Percentiles rank a stretch among this genome's conserved stretches.
phyloP scores from a whole-genome alignment of 2,113 vertebrate genomes.

The Phrynocephalus versicolor region DNA sequence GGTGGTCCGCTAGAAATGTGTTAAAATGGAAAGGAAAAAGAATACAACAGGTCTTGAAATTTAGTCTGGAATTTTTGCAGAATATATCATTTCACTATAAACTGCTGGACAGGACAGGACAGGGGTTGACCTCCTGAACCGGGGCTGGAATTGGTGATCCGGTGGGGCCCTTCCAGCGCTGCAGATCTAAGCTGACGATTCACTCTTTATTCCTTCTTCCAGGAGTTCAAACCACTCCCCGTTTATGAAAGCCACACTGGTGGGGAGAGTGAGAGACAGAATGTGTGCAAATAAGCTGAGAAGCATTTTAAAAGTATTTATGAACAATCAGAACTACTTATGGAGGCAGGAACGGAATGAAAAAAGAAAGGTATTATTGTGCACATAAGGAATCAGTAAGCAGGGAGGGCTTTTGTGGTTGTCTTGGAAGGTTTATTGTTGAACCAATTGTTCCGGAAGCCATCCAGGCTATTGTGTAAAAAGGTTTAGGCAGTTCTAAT shows the following conservation, averaged over 20 bases:
- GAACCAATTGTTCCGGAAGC: constrained; percentile 3
- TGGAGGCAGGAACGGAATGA: not conserved
- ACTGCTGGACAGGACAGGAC: no score
- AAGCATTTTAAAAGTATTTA: constrained; percentile 9
- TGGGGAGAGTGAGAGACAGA: rapidly evolving
- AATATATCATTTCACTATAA: no score
- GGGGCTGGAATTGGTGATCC: not conserved
- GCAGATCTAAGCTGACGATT: no score
- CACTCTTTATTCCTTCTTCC: no score
- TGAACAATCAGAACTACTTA: constrained; percentile 1
- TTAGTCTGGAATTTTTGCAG: no score
- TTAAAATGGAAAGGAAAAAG: no score
- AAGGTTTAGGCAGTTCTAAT: constrained; percentile 42
- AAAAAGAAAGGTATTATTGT: not conserved
- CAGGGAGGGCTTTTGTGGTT: not conserved
- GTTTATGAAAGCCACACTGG: rapidly evolving
- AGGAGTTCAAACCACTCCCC: not conserved
- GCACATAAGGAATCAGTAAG: rapidly evolving
- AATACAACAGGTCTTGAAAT: no score
- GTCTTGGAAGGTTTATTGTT: constrained; percentile 18
- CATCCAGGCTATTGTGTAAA: constrained; percentile 25
- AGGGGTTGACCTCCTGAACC: no score
- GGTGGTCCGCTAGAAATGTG: no score
- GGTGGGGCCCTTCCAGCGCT: no score
- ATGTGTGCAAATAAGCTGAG: not conserved